Conservation (phyloP, 1,140 invertebrate species). For the Tetramorium alpestre region DNA sequence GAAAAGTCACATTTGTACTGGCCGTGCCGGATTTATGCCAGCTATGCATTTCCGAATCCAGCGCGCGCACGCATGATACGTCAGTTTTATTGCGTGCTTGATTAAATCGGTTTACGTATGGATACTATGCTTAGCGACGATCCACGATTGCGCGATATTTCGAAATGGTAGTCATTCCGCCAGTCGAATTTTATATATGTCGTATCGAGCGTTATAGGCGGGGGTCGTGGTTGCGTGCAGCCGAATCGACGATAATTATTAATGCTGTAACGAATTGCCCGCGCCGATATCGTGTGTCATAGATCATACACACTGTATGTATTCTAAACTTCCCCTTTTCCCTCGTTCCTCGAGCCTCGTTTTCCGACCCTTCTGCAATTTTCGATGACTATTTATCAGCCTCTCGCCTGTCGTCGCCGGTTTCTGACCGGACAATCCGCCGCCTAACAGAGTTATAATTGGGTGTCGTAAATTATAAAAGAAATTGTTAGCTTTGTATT, state of each 20-base stretch:
- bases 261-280: conserved; percentile 55
- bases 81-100: conserved; percentile 72
- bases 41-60: conserved; percentile 68
- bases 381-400: conserved; percentile 45
- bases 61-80: conserved; percentile 51
- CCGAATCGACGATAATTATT: conserved; percentile 66
- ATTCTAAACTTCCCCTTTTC: conserved; percentile 30
- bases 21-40: conserved; percentile 64
- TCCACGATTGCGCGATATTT: conserved; percentile 43
- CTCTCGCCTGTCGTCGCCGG: conserved; percentile 10
- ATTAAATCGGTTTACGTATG: conserved; percentile 71
- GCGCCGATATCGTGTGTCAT: conserved; percentile 32
- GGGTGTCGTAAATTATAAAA: not conserved
- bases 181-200: conserved; percentile 19
- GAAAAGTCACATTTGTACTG: conserved; percentile 55
- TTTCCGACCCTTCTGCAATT: not conserved
- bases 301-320: conserved; percentile 39
- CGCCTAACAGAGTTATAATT: not conserved
- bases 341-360: not conserved
- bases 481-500: not conserved
- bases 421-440: conserved; percentile 22
- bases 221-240: not conserved
- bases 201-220: not conserved
- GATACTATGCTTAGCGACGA: conserved; percentile 50
- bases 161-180: conserved; percentile 26